A percentile compares a stretch with the other conserved stretches of the same genome.
Conservation (phyloP, 2,888 invertebrate species). For the Agrotis exclamationis region DNA sequence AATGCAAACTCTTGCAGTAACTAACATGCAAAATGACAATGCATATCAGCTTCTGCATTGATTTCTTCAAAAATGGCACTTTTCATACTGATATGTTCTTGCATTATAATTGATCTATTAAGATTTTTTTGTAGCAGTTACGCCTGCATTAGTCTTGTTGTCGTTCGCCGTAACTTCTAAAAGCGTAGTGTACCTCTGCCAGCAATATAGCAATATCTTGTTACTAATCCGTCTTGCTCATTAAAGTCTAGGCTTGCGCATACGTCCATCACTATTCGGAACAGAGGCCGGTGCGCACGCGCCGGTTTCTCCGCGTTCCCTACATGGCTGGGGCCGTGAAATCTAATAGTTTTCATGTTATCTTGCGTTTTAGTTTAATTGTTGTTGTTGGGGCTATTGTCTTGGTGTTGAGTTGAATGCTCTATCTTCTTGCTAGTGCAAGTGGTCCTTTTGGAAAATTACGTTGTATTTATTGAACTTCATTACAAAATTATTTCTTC, state of each 20-base stretch:
- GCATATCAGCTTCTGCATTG: not conserved
- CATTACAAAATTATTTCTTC: too few species aligned
- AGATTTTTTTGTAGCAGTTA: too few species aligned
- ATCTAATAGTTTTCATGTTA: slow-evolving; percentile 61
- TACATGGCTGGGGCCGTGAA: slow-evolving; percentile 74
- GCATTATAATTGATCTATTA: not conserved
- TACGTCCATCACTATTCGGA: slow-evolving; percentile 61
- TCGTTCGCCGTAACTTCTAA: too few species aligned
- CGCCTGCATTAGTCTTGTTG: too few species aligned
- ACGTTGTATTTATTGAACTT: too few species aligned
- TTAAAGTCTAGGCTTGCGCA: slow-evolving; percentile 31
- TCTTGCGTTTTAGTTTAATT: slow-evolving; percentile 38
- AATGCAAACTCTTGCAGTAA: too few species aligned
- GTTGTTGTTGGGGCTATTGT: slow-evolving; percentile 18
- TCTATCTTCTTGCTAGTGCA: too few species aligned
- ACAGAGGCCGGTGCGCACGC: slow-evolving; percentile 46
- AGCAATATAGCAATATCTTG: too few species aligned
- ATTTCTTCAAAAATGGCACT: not conserved
- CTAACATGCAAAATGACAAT: not conserved
- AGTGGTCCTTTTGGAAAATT: too few species aligned
- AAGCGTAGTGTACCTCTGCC: too few species aligned
- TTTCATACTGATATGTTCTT: not conserved
- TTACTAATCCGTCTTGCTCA: slow-evolving; percentile 23
- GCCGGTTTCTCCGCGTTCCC: slow-evolving; percentile 73
- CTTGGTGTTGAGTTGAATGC: not conserved